These are phyloP conservation scores for Ahaetulla prasina DNA, from an alignment of 2,113 vertebrate species.

Conservation along the genomic window DNA sequence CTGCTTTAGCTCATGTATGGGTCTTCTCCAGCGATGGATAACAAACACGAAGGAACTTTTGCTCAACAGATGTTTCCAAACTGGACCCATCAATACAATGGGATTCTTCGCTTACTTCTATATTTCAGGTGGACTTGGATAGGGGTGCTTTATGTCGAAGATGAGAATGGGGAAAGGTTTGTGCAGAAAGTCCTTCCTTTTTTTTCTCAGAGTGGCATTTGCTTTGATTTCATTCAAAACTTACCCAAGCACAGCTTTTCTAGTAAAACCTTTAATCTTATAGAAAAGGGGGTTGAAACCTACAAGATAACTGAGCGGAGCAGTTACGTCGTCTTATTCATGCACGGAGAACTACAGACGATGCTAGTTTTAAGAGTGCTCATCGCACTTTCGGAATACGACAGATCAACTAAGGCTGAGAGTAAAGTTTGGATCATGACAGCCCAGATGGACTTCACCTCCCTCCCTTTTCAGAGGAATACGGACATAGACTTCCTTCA, in stretches of 20 bases:
- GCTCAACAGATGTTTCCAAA: neutral
- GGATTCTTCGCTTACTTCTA: neutral
- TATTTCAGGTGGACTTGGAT: slow-evolving; percentile 7
- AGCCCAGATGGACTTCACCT: neutral
- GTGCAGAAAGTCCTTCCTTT: neutral
- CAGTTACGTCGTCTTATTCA: neutral
- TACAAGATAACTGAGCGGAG: neutral
- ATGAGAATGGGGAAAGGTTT: neutral
- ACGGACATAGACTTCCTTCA: neutral
- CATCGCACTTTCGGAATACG: neutral
- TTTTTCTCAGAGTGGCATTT: neutral
- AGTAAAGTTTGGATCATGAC: neutral
- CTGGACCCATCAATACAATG: neutral
- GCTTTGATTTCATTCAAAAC: neutral
- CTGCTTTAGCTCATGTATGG: neutral
- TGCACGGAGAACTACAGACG: neutral
- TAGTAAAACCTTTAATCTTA: neutral
- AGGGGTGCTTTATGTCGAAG: neutral
- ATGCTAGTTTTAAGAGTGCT: neutral
- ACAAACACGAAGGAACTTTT: neutral
- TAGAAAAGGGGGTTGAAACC: neutral
- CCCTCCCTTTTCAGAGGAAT: neutral
- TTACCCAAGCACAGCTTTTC: neutral
- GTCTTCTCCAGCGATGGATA: neutral
- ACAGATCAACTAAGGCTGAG: neutral